phyloP scores from a whole-genome alignment of 2,113 vertebrate genomes.

The Xyliphius kryptos region DNA sequence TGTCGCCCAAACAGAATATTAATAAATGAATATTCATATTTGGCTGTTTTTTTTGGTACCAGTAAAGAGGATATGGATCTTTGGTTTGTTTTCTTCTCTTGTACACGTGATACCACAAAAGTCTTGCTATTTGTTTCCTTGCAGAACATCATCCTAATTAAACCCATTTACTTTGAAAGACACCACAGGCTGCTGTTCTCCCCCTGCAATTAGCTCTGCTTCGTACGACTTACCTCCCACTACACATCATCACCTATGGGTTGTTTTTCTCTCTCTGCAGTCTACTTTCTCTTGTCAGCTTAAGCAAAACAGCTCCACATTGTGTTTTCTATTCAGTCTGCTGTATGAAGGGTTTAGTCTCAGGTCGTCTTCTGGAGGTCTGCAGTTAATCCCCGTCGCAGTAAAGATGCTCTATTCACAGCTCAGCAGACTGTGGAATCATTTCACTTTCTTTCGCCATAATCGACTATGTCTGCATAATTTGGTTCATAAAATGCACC shows the following conservation, averaged over 20 bases:
- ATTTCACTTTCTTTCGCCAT: background rate
- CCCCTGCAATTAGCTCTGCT: conserved; percentile 50
- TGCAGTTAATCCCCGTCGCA: background rate
- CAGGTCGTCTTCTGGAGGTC: background rate
- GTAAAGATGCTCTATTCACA: background rate
- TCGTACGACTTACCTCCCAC: conserved; percentile 38
- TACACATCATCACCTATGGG: background rate
- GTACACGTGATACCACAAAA: too few relatives aligned
- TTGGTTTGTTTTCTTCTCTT: background rate
- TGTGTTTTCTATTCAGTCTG: conserved; percentile 23
- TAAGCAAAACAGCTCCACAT: too few relatives aligned
- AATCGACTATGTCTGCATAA: conserved; percentile 7
- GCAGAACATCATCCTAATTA: conserved; percentile 53
- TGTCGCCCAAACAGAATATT: too few relatives aligned
- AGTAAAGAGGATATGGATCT: background rate
- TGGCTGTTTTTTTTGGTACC: too few relatives aligned
- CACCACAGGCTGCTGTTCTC: conserved; percentile 48
- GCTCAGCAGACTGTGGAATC: conserved; percentile 4
- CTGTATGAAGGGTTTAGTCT: conserved; percentile 18
- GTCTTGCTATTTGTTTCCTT: conserved; percentile 18
- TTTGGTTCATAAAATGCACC: background rate
- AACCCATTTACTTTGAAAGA: conserved; percentile 48
- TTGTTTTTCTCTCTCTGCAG: too few relatives aligned
- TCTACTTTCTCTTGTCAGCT: too few relatives aligned
- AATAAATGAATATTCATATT: too few relatives aligned